These are phyloP conservation scores for Panthera uncia DNA, from an alignment of 2,113 vertebrate genomes.

Conservation along the genomic window DNA sequence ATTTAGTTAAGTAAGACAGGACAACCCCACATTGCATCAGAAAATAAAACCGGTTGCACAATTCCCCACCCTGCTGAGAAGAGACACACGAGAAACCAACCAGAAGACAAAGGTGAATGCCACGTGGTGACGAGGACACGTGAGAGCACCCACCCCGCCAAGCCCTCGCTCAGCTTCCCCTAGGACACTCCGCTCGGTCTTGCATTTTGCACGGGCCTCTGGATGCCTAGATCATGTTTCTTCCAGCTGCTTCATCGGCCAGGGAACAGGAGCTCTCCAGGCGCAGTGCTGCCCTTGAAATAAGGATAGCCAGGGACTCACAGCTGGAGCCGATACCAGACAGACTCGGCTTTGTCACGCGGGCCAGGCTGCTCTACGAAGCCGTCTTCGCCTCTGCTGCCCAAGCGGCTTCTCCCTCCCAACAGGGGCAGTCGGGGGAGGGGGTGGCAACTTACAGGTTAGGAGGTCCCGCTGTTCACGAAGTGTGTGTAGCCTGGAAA, in stretches of 20 bases:
- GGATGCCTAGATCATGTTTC: neutral
- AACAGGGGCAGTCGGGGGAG: rapidly evolving
- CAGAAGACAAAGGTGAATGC: neutral
- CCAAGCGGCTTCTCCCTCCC: neutral
- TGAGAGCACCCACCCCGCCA: rapidly evolving
- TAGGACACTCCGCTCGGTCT: too few species aligned
- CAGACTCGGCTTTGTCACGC: neutral
- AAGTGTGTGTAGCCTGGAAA: neutral
- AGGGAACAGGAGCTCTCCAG: neutral
- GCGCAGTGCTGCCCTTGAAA: neutral
- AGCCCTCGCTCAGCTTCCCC: rapidly evolving
- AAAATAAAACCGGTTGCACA: neutral
- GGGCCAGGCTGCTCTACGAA: neutral
- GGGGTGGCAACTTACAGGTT: neutral
- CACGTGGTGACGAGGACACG: rapidly evolving
- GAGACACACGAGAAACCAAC: neutral
- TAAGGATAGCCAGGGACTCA: neutral
- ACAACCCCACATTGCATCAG: rapidly evolving
- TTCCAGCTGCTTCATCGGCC: neutral
- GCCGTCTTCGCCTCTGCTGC: neutral
- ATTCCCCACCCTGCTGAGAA: rapidly evolving
- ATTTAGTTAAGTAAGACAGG: neutral
- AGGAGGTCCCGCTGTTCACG: neutral
- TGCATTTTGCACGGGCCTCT: neutral
- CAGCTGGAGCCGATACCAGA: neutral